Evolutionary conservation across 92 coral and sea anemone genomes (phyloP), one percentile per base, ranked within the genome.

Genomic region (Anthopleura xanthogrammica): DNA sequence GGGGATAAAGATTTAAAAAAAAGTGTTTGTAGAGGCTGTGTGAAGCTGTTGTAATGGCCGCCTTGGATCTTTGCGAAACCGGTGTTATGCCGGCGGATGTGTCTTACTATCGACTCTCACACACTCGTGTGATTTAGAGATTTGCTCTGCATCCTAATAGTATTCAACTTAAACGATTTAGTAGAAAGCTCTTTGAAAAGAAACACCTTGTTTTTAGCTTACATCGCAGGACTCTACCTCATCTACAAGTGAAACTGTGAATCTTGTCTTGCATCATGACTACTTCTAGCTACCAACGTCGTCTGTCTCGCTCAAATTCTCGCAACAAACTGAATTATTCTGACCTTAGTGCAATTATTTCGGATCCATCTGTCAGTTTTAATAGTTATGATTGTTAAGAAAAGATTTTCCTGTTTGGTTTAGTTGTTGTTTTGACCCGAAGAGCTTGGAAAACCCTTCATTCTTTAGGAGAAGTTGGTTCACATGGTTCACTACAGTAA

Each of bases 11-110:
- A 42, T 23, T 68, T 23, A 5, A 2, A 11, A 68, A 22, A 68
- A 68, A 29, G 41, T 22, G 24, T 36, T 36, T 12, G 40, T 36
- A 12, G 17, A 29, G 29, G 74, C 41, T 5, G 3, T 68, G 41
- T 68, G 41, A 68, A 68, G 74, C 74, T 68, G 17, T 23, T 68
- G 74, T 68, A 68, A 68, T 68, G 74, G 74, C 72, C 42, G 74
- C 74, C 42, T 46, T 46, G 50, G 50, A 11, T 29, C 58, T 54
- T 54, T 11, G 14, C 16, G 58, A 2, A 36, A 68, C 41, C 74
- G 74, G 74, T 68, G 41, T 68, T 68, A 68, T 36, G 43, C 74
- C 74, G 74, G 74, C 74, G 74, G 74, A 68, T 68, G 74, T 68
- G 73, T 68, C 41, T 60, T 29, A 23, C 74, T 23, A 68, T 29